A percentile compares a stretch with the other conserved stretches of the same genome.
These are phyloP conservation scores for Drosophila trichaetosa DNA, from an alignment of 2,888 invertebrate species.

Conservation along the genomic window DNA sequence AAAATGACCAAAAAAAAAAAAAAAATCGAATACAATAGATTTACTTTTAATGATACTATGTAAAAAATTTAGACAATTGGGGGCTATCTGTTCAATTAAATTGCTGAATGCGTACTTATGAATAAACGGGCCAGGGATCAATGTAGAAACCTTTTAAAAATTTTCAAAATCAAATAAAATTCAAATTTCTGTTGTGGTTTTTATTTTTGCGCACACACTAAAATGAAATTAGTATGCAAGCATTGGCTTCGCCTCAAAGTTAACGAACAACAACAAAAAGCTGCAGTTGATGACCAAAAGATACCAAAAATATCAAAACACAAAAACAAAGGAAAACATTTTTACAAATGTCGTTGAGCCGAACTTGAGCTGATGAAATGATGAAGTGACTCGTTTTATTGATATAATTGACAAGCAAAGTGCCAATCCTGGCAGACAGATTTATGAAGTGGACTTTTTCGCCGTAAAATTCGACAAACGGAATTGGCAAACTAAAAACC, in stretches of 20 bases:
- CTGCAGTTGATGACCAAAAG: constrained; percentile 48
- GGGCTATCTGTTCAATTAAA: constrained; percentile 19
- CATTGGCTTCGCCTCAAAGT: constrained; percentile 17
- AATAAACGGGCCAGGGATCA: constrained; percentile 50
- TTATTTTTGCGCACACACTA: constrained; percentile 24
- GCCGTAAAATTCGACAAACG: not conserved
- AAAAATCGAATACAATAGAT: constrained; percentile 13
- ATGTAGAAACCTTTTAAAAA: constrained; percentile 28
- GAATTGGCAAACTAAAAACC: not conserved
- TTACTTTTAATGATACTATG: constrained; percentile 18
- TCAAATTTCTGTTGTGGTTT: constrained; percentile 18
- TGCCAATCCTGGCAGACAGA: constrained; percentile 39
- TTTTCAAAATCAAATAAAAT: constrained; percentile 40
- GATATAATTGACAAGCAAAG: constrained; percentile 64
- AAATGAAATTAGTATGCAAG: constrained; percentile 39
- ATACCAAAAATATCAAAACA: constrained; percentile 21
- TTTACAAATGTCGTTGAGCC: constrained; percentile 48
- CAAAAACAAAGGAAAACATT: not conserved
- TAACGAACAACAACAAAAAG: constrained; percentile 16
- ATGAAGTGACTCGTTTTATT: constrained; percentile 59
- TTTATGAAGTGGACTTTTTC: constrained; percentile 47
- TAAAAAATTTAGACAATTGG: not conserved
- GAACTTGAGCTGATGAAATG: constrained; percentile 33
- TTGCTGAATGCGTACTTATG: constrained; percentile 15
- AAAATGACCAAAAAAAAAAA: constrained; percentile 38